Evolutionary conservation across 2,888 invertebrate genomes (phyloP).

Genomic region (Hydropsyche betteni): DNA sequence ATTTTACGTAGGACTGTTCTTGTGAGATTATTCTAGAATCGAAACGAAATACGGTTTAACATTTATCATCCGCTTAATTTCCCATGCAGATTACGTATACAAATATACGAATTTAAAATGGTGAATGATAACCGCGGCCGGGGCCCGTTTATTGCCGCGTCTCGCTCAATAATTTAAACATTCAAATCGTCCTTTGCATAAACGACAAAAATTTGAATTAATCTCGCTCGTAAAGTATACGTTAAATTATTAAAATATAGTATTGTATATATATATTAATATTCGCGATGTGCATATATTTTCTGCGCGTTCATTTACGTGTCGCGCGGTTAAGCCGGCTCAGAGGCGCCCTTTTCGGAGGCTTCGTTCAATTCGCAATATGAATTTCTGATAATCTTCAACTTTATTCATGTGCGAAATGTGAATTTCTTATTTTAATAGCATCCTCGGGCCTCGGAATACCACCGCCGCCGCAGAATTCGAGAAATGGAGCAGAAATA

Average conservation of each 20-base stretch:
- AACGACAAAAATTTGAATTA: too few relatives aligned
- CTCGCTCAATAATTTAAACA: too few relatives aligned
- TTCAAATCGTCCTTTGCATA: too few relatives aligned
- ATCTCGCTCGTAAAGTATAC: too few relatives aligned
- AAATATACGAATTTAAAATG: slow-evolving; percentile 1
- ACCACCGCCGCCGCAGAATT: background rate
- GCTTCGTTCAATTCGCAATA: background rate
- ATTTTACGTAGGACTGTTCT: too few relatives aligned
- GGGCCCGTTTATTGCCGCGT: too few relatives aligned
- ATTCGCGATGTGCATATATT: background rate
- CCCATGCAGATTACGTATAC: slow-evolving; percentile 6
- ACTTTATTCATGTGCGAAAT: slow-evolving; percentile 31
- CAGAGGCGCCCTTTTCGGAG: slow-evolving; percentile 3
- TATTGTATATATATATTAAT: slow-evolving; percentile 13
- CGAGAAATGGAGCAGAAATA: slow-evolving; percentile 37
- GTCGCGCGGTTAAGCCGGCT: background rate
- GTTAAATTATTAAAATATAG: too few relatives aligned
- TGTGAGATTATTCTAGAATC: too few relatives aligned
- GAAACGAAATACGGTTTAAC: background rate
- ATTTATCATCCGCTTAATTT: slow-evolving; percentile 9
- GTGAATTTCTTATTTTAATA: slow-evolving; percentile 36
- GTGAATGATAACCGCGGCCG: too few relatives aligned
- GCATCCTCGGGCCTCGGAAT: slow-evolving; percentile 27
- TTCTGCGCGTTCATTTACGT: background rate
- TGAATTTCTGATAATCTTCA: slow-evolving; percentile 20